Evolutionary conservation across 2,113 vertebrate genomes (phyloP), one percentile per base, ranked within the genome.

Genomic region (Oncorhynchus masou): DNA sequence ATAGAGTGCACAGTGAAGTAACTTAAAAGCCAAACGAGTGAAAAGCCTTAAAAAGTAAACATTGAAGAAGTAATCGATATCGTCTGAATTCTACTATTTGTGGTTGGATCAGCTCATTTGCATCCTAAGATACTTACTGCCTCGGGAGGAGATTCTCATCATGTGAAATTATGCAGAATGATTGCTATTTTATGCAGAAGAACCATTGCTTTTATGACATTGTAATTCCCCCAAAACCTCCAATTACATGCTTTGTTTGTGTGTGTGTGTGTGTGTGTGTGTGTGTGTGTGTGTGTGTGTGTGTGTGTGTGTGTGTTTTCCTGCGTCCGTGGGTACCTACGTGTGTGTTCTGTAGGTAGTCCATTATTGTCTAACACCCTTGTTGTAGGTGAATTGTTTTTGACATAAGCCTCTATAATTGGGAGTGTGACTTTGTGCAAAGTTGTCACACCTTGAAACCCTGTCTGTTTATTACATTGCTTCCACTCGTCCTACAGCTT

Each of bases 301-400:
- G 65, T 4, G 45, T 70, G 65, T 15, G 68, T 24, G 68, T 73
- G 71, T 65, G 62, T 29, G 6, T 20, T 62, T 68, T 69, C 77
- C 60, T 81, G 0, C 57, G 27, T 34, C 34, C 0, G 34, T 8
- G 8, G 34, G 34, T 34, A 34, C 6, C 34, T 34, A 34, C 34
- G 6, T 34, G 24, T 45, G 39, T 45, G 39, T 45, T 45, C 39
- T 45, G 39, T 45, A 45, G 39, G 27, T 29, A 8, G 5, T 19
- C 9, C 25, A 12, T 27, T 24, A 20, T 4, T 27, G 64, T 27
- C 25, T 27, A 24, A 66, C 20, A 54, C 39, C 39, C 39, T 45
- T 45, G 39, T 9, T 54, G 16, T 54, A 54, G 9, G 12, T 54
- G 15, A 5, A 19, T 54, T 54, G 49, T 16, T 15, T 45, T 11